These are phyloP conservation scores for Ameiurus melas DNA, from an alignment of 2,113 vertebrate genomes.

Conservation along the genomic window DNA sequence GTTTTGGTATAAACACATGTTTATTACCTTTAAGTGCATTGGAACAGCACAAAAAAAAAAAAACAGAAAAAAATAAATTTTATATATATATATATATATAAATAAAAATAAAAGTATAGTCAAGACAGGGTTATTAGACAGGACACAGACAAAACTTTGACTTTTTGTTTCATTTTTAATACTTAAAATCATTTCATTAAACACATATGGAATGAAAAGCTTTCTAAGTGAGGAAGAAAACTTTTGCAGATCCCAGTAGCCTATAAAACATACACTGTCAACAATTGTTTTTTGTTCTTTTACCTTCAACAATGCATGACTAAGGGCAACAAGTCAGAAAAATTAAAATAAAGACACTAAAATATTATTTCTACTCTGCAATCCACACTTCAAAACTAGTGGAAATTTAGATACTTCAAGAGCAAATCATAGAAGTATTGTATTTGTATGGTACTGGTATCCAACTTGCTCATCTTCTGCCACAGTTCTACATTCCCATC, in stretches of 20 bases:
- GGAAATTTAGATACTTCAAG: conserved; percentile 60
- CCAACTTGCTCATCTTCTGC: conserved; percentile 4
- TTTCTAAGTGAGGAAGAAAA: conserved; percentile 52
- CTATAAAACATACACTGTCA: conserved; percentile 67
- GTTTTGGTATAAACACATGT: no score
- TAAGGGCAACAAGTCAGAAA: conserved; percentile 60
- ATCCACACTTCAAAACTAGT: conserved; percentile 63
- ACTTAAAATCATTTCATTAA: conserved; percentile 71
- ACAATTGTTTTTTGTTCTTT: conserved; percentile 51
- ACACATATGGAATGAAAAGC: conserved; percentile 68
- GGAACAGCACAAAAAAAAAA: no score
- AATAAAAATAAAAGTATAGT: background rate
- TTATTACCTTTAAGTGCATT: no score
- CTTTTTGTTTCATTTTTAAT: conserved; percentile 49
- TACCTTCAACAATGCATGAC: conserved; percentile 60
- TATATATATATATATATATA: no score
- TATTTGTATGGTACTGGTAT: conserved; percentile 40
- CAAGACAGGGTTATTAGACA: conserved; percentile 1
- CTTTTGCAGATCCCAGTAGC: conserved; percentile 55
- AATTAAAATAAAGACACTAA: conserved; percentile 57
- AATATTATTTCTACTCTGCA: conserved; percentile 57
- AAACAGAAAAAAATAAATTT: no score
- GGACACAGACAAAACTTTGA: background rate
- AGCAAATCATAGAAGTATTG: conserved; percentile 52
- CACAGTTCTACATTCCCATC: conserved; percentile 14